A percentile compares a stretch with the other conserved stretches of the same genome.
Evolutionary conservation across 1,140 invertebrate genomes (phyloP).

Genomic region (Heliothis virescens): DNA sequence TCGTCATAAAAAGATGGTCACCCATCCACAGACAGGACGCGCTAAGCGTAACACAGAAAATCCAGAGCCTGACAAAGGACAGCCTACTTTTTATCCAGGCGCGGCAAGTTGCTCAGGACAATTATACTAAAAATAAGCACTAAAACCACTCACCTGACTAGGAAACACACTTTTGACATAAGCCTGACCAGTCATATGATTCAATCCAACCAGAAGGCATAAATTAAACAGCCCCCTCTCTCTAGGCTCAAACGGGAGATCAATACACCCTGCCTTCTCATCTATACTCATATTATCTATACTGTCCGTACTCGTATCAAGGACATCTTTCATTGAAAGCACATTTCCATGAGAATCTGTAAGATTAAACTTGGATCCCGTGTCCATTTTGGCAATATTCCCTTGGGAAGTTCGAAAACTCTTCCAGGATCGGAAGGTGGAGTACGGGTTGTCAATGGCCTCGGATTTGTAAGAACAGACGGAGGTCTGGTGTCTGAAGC

Average conservation of each 20-base stretch:
- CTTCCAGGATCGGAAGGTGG: conserved; percentile 79
- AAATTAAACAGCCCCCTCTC: conserved; percentile 88
- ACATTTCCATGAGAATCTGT: conserved; percentile 72
- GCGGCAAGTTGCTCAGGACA: not conserved
- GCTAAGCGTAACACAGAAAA: too few species aligned
- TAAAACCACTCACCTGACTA: conserved; percentile 86
- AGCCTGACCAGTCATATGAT: conserved; percentile 87
- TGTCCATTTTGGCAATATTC: conserved; percentile 71
- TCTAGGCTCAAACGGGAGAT: conserved; percentile 72
- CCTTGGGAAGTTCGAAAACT: conserved; percentile 75
- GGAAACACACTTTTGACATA: conserved; percentile 90
- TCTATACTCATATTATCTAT: conserved; percentile 73
- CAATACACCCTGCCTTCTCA: conserved; percentile 78
- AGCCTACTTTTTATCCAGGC: too few species aligned
- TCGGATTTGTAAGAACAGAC: conserved; percentile 79
- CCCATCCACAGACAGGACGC: too few species aligned
- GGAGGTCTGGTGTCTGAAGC: conserved; percentile 77
- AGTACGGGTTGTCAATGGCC: conserved; percentile 72
- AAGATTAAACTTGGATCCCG: conserved; percentile 74
- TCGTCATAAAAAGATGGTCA: too few species aligned
- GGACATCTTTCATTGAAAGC: conserved; percentile 64
- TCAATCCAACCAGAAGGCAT: conserved; percentile 89
- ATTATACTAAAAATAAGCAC: not conserved
- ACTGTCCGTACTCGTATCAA: conserved; percentile 50
- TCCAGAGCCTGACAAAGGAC: too few species aligned